phyloP scores from a whole-genome alignment of 2,888 invertebrate genomes.

The Monopis laevigella region DNA sequence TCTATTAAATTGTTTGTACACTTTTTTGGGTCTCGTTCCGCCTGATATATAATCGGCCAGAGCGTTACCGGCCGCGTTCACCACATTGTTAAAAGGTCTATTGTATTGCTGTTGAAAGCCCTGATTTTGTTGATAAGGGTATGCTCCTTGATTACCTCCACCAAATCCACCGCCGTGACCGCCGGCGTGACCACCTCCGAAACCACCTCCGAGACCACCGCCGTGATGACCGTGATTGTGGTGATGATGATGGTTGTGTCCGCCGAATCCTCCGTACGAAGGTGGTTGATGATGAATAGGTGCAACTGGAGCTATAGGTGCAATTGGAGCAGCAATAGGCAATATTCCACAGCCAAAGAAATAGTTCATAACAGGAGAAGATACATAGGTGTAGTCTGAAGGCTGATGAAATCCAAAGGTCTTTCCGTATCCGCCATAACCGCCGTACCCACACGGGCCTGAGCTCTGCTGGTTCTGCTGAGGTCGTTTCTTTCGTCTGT shows the following conservation, averaged over 20 bases:
- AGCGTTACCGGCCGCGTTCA: conserved; percentile 54
- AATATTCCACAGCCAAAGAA: conserved; percentile 43
- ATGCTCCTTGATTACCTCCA: conserved; percentile 14
- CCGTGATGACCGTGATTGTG: conserved; percentile 11
- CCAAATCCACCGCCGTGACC: conserved; percentile 21
- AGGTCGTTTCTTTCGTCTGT: conserved; percentile 30
- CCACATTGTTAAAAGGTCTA: conserved; percentile 40
- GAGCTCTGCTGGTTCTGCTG: conserved; percentile 37
- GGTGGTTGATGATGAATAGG: conserved; percentile 13
- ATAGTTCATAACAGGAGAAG: conserved; percentile 53
- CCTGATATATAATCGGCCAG: conserved; percentile 48
- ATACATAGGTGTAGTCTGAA: conserved; percentile 39
- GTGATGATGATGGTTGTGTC: conserved; percentile 11
- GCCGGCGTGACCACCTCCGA: conserved; percentile 17
- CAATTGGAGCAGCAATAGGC: conserved; percentile 19
- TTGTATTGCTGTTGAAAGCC: conserved; percentile 13
- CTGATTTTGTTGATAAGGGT: conserved; percentile 13
- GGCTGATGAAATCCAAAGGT: conserved; percentile 32
- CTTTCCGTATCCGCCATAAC: conserved; percentile 26
- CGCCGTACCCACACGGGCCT: conserved; percentile 29
- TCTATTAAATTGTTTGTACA: conserved; percentile 43
- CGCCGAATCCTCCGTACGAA: background rate
- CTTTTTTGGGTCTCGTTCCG: conserved; percentile 39
- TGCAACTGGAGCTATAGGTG: conserved; percentile 20
- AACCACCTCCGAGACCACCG: conserved; percentile 7